Base-by-base conservation (phyloP, 2,113 vertebrate genomes). In the Psittacus erithacus region DNA sequence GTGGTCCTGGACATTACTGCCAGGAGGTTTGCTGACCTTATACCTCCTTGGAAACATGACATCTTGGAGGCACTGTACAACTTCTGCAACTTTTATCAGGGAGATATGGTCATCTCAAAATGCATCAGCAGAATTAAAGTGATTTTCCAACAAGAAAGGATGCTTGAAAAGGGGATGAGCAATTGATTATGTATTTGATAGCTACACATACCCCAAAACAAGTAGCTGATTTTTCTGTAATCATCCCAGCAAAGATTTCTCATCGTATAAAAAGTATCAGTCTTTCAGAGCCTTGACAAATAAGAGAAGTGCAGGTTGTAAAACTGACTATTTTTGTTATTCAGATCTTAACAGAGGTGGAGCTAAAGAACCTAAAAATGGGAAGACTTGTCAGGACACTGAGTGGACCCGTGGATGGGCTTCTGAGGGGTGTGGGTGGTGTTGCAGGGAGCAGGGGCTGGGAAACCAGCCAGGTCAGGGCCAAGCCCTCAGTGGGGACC, bases 381-480 rank as follows among this genome's bases (percentile, higher is more conserved):
- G 13, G 10, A 86, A 6, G 16, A 27, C 31, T 12, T 80, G 23
- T 68, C 43, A 87, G 70, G 38, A 52, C 0, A 3, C 8, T 13
- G 31, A 52, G 60, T 43, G 46, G 15, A 33, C 33, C 20, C 29
- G 13, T 6, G n/a, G 39, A n/a, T 38, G 33, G 0, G 0, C 50
- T 70, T 69, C 31, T 70, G 23, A 9, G 52, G n/a, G 29, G 33
- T 29, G 3, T 6, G 4, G 13, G 18, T 46, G 83, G 4, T 33
- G 29, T 50, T 50, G 11, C 46, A 43, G 31, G 29, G 27, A 70
- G 20, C 28, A 1, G 4, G 29, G 44, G 12, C 47, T 64, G 57
- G 15, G 16, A 35, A 53, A 4, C 9, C 0, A 3, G 5, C 22
- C 39, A n/a, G 1, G 2, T 12, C 1, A 11, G 35, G 22, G 38